Conservation (phyloP, 2,797 vertebrate genomes). For the Holocentrus rufus region DNA sequence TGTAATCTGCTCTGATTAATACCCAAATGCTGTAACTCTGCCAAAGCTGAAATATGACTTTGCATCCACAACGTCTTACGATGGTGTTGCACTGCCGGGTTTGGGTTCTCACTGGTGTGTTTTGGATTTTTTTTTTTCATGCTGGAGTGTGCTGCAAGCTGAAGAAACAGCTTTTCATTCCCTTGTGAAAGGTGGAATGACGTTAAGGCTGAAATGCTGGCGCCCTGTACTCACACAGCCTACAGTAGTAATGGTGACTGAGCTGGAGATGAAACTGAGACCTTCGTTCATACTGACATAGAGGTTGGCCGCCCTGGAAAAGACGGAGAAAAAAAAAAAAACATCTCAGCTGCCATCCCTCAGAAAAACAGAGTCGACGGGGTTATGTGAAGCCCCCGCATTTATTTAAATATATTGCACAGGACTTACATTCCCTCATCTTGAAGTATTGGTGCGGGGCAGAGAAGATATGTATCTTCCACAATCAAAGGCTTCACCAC, state of each 20-base stretch:
- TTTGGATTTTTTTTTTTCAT: background rate
- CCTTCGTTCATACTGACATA: constrained; percentile 99
- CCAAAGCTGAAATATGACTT: constrained; percentile 3
- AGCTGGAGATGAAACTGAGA: constrained; percentile 97
- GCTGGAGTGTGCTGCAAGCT: background rate
- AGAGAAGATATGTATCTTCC: constrained; percentile 95
- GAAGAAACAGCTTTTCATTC: background rate
- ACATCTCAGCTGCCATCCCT: constrained; percentile 1
- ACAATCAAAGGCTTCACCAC: constrained; percentile 95
- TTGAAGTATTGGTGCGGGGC: constrained; percentile 91
- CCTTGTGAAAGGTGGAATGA: background rate
- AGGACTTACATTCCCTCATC: constrained; percentile 95
- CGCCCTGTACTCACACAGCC: constrained; percentile 90
- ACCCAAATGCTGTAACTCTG: background rate
- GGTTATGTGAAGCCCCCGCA: constrained; percentile 30
- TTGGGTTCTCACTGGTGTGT: constrained; percentile 1
- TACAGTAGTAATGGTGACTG: constrained; percentile 96
- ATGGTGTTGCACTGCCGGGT: background rate
- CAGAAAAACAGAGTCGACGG: constrained; percentile 1
- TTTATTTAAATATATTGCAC: constrained; percentile 28
- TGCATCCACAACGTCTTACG: constrained; percentile 18
- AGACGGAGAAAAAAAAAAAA: constrained; percentile 23
- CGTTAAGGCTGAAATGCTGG: background rate
- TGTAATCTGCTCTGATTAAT: no score
- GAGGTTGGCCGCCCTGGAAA: constrained; percentile 91